Evolutionary conservation across 2,888 invertebrate species (phyloP).

Genomic region (Terebella lapidaria): DNA sequence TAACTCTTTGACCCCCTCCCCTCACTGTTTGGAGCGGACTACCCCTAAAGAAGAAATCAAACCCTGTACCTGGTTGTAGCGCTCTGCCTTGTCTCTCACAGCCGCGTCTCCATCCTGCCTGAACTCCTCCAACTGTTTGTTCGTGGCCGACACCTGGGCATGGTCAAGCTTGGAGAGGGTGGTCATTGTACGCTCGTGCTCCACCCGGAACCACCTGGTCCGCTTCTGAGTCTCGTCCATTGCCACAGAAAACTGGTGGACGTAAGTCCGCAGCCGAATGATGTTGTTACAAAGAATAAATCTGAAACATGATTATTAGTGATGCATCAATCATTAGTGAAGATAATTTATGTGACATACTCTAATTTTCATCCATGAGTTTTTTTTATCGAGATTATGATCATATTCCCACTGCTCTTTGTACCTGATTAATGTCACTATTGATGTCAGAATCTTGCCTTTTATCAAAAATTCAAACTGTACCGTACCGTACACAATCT

Average conservation of each 20-base stretch:
- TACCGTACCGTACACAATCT: too few relatives aligned
- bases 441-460: too few relatives aligned
- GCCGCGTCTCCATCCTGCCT: not conserved
- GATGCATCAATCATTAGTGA: not conserved
- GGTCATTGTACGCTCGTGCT: not conserved
- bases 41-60: too few relatives aligned
- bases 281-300: not conserved
- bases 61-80: not conserved
- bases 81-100: not conserved
- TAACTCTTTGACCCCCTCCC: too few relatives aligned
- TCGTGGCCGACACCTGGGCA: not conserved
- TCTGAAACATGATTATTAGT: not conserved
- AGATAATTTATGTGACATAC: too few relatives aligned
- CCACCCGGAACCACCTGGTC: not conserved
- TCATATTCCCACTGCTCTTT: too few relatives aligned
- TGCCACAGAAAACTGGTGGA: not conserved
- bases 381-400: too few relatives aligned
- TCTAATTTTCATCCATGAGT: too few relatives aligned
- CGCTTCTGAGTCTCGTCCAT: not conserved
- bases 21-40: too few relatives aligned
- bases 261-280: not conserved
- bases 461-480: too few relatives aligned
- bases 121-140: not conserved
- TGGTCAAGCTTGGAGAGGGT: not conserved
- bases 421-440: too few relatives aligned